Base-by-base conservation (phyloP, 2,888 invertebrate species). In the Tholera decimalis region DNA sequence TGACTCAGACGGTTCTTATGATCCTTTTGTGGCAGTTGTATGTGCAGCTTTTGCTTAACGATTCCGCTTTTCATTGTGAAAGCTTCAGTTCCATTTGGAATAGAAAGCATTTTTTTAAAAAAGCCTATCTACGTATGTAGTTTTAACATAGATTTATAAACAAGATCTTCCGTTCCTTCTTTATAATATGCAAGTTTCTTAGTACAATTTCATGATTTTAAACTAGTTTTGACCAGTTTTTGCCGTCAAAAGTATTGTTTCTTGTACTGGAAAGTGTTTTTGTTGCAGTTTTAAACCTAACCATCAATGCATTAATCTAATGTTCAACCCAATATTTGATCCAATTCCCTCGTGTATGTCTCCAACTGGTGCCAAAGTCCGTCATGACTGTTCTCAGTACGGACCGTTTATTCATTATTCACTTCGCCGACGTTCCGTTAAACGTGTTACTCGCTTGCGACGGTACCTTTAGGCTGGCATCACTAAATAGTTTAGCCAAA, bases 401-500 rank as follows among this genome's bases (percentile, higher is more conserved):
- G 67, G 69, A 49, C 63, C 76, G 69, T 76, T 77, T 71, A 80
- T 80, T 80, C 76, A 80, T 80, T 80, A 80, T 78, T 80, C 80
- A 80, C 72, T 78, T 66, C 65, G 80, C 61, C 65, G 76, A 80
- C 78, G 79, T 78, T 59, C 71, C 67, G 76, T 76, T 80, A 73
- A 80, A 76, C 65, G 54, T 57, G 69, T 80, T 75, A 77, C 72
- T 77, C 65, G 79, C 70, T 72, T 74, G 66, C 50, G 60, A 65
- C 46, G 49, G 69, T 60, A 54, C 62, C 60, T 47, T 73, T 62
- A 68, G 65, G 37, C 56, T 68, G 30, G 53, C 47, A 57, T 33
- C 54, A 57, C 57, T 54, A 43, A 63, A 46, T 46, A 61, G 18
- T 18, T 54, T 61, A 33, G 35, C 4, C 26, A 57, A 54, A 67